These are phyloP conservation scores for Speoplatyrhinus poulsoni DNA, from an alignment of 2,113 vertebrate genomes.

Conservation along the genomic window DNA sequence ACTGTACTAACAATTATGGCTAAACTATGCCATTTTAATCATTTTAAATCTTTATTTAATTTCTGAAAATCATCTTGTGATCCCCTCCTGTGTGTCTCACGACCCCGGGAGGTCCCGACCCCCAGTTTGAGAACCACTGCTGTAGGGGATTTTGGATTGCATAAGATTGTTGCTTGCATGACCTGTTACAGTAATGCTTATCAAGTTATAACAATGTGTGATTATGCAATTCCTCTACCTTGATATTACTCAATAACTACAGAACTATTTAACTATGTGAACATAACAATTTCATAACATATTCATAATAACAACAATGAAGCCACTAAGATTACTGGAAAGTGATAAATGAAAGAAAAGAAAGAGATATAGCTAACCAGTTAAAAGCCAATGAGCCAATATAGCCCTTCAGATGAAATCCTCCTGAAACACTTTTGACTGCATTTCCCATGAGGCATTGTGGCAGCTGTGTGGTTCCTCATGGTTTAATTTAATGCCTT, in stretches of 20 bases:
- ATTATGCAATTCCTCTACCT: no score
- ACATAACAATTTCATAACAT: not conserved
- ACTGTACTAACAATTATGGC: no score
- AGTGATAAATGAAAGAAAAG: conserved; percentile 11
- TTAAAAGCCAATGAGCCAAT: conserved; percentile 52
- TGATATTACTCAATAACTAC: conserved; percentile 40
- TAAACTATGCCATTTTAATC: no score
- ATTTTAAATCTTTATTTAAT: no score
- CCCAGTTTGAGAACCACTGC: no score
- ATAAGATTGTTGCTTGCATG: conserved; percentile 4
- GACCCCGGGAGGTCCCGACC: no score
- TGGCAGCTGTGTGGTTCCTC: conserved; percentile 71
- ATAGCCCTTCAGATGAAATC: conserved; percentile 41
- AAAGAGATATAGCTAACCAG: conserved; percentile 42
- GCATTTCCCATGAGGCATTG: conserved; percentile 65
- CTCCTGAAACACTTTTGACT: conserved; percentile 51
- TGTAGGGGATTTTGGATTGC: not conserved
- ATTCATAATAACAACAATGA: not conserved
- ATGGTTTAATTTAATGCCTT: conserved; percentile 76
- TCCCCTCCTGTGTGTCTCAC: no score
- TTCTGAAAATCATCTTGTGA: no score
- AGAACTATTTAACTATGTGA: not conserved
- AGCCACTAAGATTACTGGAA: conserved; percentile 16
- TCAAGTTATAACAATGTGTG: conserved; percentile 1
- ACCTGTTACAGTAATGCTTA: conserved; percentile 15